Percentiles rank a stretch among this genome's conserved stretches.
These are phyloP conservation scores for Cotesia congregata DNA, from an alignment of 2,888 invertebrate species.

Conservation along the genomic window DNA sequence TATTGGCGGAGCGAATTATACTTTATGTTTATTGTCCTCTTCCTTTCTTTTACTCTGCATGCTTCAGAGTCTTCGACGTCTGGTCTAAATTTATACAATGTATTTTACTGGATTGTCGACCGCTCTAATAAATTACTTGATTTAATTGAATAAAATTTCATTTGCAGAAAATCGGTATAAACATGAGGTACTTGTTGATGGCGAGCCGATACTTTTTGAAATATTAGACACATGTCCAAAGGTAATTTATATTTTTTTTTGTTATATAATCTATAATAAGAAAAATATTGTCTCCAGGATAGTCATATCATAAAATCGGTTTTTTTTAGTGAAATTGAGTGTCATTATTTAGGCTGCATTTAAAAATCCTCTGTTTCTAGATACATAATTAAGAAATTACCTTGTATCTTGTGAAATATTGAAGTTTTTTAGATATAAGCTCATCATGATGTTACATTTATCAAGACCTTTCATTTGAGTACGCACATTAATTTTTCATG, in stretches of 20 bases:
- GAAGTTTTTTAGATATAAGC: too few species aligned
- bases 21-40: conserved; percentile 41
- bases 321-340: too few species aligned
- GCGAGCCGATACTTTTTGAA: conserved; percentile 91
- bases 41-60: conserved; percentile 44
- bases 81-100: conserved; percentile 66
- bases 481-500: too few species aligned
- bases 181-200: conserved; percentile 89
- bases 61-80: conserved; percentile 51
- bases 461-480: too few species aligned
- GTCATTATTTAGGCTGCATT: background rate
- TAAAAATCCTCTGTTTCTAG: too few species aligned
- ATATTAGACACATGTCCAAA: conserved; percentile 91
- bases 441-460: too few species aligned
- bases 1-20: background rate
- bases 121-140: conserved; percentile 1
- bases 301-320: too few species aligned
- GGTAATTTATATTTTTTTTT: conserved; percentile 70
- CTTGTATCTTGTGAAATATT: too few species aligned
- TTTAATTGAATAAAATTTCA: conserved; percentile 44
- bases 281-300: too few species aligned
- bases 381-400: too few species aligned
- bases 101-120: conserved; percentile 60
- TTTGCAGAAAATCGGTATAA: conserved; percentile 90
- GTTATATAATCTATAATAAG: too few species aligned